Evolutionary conservation across 2,113 vertebrate genomes (phyloP).

Genomic region (Poecile atricapillus): DNA sequence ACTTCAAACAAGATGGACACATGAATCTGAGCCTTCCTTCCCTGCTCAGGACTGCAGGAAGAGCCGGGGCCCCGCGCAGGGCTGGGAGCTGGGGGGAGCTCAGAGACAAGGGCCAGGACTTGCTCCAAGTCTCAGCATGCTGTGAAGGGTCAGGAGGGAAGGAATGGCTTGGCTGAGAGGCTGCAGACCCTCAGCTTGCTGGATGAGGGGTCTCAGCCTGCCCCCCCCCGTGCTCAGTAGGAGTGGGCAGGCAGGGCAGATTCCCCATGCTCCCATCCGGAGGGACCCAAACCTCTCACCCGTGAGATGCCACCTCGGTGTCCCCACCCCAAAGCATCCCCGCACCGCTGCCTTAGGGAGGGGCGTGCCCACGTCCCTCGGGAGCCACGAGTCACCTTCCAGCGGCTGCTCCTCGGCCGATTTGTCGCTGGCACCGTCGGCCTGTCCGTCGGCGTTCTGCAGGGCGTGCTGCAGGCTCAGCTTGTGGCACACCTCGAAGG

Average conservation of each 20-base stretch:
- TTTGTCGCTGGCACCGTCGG: conserved; percentile 74
- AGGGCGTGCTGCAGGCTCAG: conserved; percentile 83
- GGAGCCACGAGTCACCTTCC: conserved; percentile 55
- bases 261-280: accelerated
- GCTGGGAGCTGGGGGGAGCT: neutral
- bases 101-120: neutral
- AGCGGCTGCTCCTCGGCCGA: conserved; percentile 69
- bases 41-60: accelerated
- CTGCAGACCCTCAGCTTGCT: neutral
- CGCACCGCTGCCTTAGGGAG: accelerated
- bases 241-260: accelerated
- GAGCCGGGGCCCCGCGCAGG: accelerated
- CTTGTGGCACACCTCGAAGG: conserved; percentile 88
- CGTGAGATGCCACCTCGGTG: accelerated
- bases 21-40: neutral
- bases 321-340: neutral
- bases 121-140: neutral
- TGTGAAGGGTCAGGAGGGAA: neutral
- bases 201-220: neutral
- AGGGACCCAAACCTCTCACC: accelerated
- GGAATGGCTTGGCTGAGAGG: accelerated
- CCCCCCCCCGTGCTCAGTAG: accelerated
- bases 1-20: conserved; percentile 47
- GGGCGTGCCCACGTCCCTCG: accelerated
- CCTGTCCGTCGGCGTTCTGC: conserved; percentile 76